Evolutionary conservation across 2,888 invertebrate species (phyloP).

Genomic region (Diarsia mendica): DNA sequence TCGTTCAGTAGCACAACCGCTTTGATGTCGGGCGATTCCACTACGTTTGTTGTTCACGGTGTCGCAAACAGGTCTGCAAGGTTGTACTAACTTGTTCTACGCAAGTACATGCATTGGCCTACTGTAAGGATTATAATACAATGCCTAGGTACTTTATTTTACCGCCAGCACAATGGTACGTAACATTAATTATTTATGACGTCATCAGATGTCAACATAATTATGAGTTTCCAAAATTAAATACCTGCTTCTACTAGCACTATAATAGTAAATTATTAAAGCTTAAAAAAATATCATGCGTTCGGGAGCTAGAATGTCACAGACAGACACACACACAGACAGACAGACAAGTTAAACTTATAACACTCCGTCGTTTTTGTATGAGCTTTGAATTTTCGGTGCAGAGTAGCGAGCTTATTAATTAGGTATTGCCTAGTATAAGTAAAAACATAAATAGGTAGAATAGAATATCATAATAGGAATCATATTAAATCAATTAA

Average conservation of each 20-base stretch:
- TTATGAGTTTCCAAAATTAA: constrained; percentile 3
- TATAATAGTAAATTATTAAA: not conserved
- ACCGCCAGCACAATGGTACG: constrained; percentile 21
- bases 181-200: constrained; percentile 30
- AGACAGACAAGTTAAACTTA: too few species aligned
- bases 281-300: not conserved
- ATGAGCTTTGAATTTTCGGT: not conserved
- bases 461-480: too few species aligned
- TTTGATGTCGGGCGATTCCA: not conserved
- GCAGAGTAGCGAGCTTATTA: not conserved
- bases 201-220: not conserved
- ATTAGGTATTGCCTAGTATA: not conserved
- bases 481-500: constrained; percentile 1
- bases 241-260: not conserved
- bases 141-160: constrained; percentile 25
- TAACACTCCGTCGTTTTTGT: not conserved
- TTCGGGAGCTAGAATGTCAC: too few species aligned
- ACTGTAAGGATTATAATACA: not conserved
- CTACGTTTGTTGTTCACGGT: not conserved
- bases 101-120: not conserved
- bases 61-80: not conserved
- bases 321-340: too few species aligned
- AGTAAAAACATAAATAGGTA: not conserved
- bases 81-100: too few species aligned
- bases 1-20: not conserved